Conservation (phyloP, 2,888 invertebrate genomes). For the Cybosia mesomella region DNA sequence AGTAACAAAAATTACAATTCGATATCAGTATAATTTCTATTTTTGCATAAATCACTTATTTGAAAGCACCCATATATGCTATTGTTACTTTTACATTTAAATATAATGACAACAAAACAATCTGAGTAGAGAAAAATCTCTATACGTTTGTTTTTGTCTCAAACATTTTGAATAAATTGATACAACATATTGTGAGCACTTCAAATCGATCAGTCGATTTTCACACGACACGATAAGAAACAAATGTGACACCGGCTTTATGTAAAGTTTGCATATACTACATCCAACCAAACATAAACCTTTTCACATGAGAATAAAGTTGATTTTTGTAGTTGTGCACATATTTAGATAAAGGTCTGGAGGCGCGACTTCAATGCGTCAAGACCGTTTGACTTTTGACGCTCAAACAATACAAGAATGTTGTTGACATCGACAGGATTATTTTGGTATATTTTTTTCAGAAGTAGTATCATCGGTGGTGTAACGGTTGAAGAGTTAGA, state of each 20-base stretch:
- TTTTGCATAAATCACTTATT: neutral
- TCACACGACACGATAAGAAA: constrained; percentile 24
- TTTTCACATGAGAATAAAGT: neutral
- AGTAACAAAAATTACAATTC: too few species aligned
- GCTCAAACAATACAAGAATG: constrained; percentile 20
- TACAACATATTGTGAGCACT: constrained; percentile 21
- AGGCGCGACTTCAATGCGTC: constrained; percentile 23
- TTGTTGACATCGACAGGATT: constrained; percentile 12
- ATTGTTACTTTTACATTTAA: neutral
- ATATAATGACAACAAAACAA: neutral
- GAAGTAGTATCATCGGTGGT: neutral
- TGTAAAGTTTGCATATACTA: constrained; percentile 10
- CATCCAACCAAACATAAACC: neutral
- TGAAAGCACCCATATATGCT: neutral
- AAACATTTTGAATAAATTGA: constrained; percentile 21
- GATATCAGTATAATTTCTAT: too few species aligned
- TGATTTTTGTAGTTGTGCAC: neutral
- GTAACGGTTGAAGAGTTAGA: neutral
- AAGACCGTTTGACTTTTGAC: constrained; percentile 25
- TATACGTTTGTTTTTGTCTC: constrained; percentile 6
- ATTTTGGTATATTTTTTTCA: constrained; percentile 9
- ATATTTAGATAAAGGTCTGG: constrained; percentile 15
- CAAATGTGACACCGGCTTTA: constrained; percentile 25
- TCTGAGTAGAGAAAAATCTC: neutral
- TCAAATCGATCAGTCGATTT: constrained; percentile 25